Evolutionary conservation across 2,888 invertebrate species (phyloP), one percentile per base, ranked within the genome.

Genomic region (Quadroppia sp.): DNA sequence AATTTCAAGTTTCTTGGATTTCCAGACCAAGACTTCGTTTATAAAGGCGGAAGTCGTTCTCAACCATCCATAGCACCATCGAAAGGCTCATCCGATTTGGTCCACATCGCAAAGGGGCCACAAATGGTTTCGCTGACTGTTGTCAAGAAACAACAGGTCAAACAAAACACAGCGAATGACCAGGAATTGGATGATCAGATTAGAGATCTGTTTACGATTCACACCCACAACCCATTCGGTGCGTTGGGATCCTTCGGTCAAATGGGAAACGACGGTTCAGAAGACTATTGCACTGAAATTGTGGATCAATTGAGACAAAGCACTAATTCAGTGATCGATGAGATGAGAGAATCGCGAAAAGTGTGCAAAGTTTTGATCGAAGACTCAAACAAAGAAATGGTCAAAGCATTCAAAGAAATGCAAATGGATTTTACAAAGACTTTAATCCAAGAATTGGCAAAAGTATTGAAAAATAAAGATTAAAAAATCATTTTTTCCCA

Each of bases 221-320:
- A 6, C 45, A 3, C 25, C 9, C 11, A 2, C 25, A 11, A 13
- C 20, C 6, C 25, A 23, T 1, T 45, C 45, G 6, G 2, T 3
- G 17, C 45, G 17, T 48, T 48, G 2, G 20, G 20, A n/a, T n/a
- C n/a, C 48, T 13, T 3, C 4, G 2, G 15, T 3, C 13, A 45
- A 3, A 13, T 2, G 17, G 20, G 20, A 48, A 23, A 59, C 1
- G 59, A 59, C 30, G 32, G 17, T 30, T 13, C 67, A 1, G 67
- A 67, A n/a, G 67, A 67, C 6, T 67, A 67, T 23, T 67, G 67
- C 42, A 40, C 40, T 23, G 67, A 67, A 40, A 67, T 67, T 42
- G 67, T 67, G 40, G 67, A 67, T 40, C 67, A 67, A 17, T 67
- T 67, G 67, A 67, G 42, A 23, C 67, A 67, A 36, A 67, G 20